Evolutionary conservation across 2,797 vertebrate genomes (phyloP).

Genomic region (Clarias laeviceps): DNA sequence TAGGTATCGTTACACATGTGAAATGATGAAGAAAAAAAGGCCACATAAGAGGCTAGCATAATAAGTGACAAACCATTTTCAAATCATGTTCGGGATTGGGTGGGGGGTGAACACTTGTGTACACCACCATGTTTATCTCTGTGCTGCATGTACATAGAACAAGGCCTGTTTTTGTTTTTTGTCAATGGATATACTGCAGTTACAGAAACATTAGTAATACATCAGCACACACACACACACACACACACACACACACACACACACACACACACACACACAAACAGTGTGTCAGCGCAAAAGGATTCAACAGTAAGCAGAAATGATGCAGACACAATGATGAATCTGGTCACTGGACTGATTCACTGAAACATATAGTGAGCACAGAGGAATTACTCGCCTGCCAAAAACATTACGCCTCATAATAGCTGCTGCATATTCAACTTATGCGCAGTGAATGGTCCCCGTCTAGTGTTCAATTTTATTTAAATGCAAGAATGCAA

Average conservation of each 20-base stretch:
- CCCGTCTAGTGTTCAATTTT: conserved; percentile 66
- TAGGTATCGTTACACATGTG: not conserved
- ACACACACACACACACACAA: conserved; percentile 3
- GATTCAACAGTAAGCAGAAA: conserved; percentile 54
- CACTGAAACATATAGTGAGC: conserved; percentile 67
- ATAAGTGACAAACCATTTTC: not conserved
- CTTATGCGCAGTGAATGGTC: conserved; percentile 65
- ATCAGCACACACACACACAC: not conserved
- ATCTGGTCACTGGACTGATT: conserved; percentile 58
- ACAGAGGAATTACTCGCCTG: conserved; percentile 66
- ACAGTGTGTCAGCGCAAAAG: not conserved
- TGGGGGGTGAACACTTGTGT: not conserved
- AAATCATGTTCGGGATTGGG: not conserved
- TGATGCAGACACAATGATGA: conserved; percentile 54
- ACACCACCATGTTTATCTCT: not conserved
- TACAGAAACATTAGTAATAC: not conserved
- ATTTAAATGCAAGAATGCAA: conserved; percentile 73
- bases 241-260: not conserved
- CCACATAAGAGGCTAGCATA: not conserved
- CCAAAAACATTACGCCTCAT: conserved; percentile 72
- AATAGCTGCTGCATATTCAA: conserved; percentile 78
- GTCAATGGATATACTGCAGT: conserved; percentile 9
- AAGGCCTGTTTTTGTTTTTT: not conserved
- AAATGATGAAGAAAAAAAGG: not conserved
- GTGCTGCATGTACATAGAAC: not conserved